A percentile compares a stretch with the other conserved stretches of the same genome.
These are phyloP conservation scores for Rotaria magnacalcarata DNA, from an alignment of 2,888 invertebrate genomes.

Conservation along the genomic window DNA sequence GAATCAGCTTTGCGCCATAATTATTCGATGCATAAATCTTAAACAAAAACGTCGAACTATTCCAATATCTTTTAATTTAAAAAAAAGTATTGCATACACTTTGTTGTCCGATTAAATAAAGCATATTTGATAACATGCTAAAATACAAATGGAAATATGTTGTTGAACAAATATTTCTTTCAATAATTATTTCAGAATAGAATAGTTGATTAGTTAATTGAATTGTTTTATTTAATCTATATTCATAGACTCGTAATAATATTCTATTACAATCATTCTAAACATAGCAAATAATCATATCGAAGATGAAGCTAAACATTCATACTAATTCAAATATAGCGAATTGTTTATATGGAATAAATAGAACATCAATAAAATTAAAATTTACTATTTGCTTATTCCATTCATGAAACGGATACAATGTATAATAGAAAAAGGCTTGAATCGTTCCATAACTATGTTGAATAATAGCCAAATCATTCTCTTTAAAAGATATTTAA, in stretches of 20 bases:
- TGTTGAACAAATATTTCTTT: background rate
- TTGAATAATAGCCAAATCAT: background rate
- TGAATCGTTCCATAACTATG: background rate
- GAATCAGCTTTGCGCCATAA: background rate
- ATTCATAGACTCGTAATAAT: background rate
- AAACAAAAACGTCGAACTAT: background rate
- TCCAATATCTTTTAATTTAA: background rate
- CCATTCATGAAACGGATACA: background rate
- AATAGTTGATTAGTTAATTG: background rate
- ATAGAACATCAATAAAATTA: background rate
- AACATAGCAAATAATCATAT: background rate
- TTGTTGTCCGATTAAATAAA: constrained; percentile 6
- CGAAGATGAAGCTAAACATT: background rate
- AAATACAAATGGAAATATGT: background rate
- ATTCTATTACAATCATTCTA: background rate
- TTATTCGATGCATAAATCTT: constrained; percentile 11
- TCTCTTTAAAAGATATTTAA: background rate
- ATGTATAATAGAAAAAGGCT: background rate
- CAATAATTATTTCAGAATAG: background rate
- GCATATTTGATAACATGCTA: background rate
- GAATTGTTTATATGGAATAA: background rate
- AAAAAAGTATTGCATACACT: background rate
- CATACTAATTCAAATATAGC: background rate
- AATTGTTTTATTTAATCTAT: background rate
- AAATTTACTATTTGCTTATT: background rate